Evolutionary conservation across 1,140 invertebrate genomes (phyloP), one percentile per base, ranked within the genome.

Genomic region (Drosophila novamexicana): DNA sequence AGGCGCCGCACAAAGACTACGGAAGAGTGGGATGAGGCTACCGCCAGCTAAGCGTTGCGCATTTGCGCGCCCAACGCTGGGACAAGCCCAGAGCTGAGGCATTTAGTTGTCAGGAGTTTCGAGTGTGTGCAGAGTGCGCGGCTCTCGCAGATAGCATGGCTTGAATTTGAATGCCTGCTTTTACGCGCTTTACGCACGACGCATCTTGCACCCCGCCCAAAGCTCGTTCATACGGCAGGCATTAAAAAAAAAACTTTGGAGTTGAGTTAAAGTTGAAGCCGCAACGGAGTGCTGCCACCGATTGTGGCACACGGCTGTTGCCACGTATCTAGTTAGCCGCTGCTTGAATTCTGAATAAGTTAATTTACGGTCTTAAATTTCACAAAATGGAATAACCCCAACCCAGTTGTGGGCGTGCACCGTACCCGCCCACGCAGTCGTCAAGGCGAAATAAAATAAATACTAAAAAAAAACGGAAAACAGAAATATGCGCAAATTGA

Each of bases 91-190:
- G 34, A 22, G 14, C 10, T 32, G 50, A 22, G 56, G 18, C 56
- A 59, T 42, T 59, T 45, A 45, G 29, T 9, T 36, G 32, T n/a
- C 9, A 7, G 32, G 29, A 29, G 22, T 42, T 12, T 40, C 44
- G 50, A 74, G 65, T 39, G 22, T 29, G 22, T 29, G 22, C 22
- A 29, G 22, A 29, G 22, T 29, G 22, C 5, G 5, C 22, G 22
- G 50, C 66, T 74, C 58, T 74, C 29, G 29, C 42, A 56, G 64
- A 61, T 69, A 67, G 79, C 83, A 86, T 77, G 76, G 81, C 72
- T 81, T 79, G 86, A 79, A 86, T 86, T 86, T 86, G 72, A 88
- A 86, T 88, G 79, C 68, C 83, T 79, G 71, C 64, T 83, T 86
- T 85, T 79, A 85, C 88, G 82, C 56, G 70, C 75, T 56, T 49